Evolutionary conservation across 2,113 vertebrate genomes (phyloP).

Genomic region (Psilopsiagon aymara): DNA sequence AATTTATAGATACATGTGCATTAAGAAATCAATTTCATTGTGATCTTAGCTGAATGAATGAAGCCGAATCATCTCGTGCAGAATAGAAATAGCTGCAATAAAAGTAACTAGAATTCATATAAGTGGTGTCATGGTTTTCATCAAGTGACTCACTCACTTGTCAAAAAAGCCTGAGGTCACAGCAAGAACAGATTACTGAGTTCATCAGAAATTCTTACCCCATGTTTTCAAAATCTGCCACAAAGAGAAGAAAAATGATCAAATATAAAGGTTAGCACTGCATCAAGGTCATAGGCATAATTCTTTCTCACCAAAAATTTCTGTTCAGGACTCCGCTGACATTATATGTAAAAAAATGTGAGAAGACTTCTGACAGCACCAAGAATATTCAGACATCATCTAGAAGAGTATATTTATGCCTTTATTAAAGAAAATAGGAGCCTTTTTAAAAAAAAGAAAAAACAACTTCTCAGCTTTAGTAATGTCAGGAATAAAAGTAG

Average conservation of each 20-base stretch:
- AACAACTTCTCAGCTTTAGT: background rate
- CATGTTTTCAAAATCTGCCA: background rate
- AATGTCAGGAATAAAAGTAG: background rate
- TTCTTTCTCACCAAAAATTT: background rate
- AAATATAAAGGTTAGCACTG: background rate
- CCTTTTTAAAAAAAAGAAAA: background rate
- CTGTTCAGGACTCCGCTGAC: background rate
- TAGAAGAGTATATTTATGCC: background rate
- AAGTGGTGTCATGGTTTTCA: background rate
- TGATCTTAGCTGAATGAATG: background rate
- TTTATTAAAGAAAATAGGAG: background rate
- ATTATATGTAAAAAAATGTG: background rate
- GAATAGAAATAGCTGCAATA: background rate
- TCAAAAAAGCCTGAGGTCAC: background rate
- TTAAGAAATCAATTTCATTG: background rate
- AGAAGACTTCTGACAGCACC: background rate
- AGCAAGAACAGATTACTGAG: background rate
- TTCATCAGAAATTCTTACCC: background rate
- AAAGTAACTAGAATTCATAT: background rate
- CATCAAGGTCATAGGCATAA: conserved; percentile 14
- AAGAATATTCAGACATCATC: background rate
- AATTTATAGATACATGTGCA: background rate
- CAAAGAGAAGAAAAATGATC: background rate
- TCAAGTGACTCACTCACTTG: background rate
- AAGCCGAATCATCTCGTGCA: background rate